Conservation (phyloP, 2,888 invertebrate species). For the Agrypnus murinus region DNA sequence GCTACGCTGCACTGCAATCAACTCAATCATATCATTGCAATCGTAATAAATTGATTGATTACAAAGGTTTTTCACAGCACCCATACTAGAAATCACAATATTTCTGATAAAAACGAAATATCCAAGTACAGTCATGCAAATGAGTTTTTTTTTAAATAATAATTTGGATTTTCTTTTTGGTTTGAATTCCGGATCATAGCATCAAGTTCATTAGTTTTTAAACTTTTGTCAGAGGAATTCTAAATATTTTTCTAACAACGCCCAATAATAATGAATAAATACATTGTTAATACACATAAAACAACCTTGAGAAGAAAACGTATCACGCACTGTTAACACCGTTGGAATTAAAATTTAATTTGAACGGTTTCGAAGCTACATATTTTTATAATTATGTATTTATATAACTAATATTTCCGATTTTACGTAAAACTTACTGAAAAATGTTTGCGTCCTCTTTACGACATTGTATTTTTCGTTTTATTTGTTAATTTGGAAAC, state of each 20-base stretch:
- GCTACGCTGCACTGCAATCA: neutral
- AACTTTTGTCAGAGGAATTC: neutral
- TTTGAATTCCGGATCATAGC: neutral
- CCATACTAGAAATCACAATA: neutral
- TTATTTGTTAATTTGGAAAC: too few relatives aligned
- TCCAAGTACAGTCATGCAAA: neutral
- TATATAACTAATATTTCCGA: neutral
- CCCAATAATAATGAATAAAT: neutral
- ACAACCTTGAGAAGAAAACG: constrained; percentile 16
- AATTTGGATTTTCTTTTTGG: neutral
- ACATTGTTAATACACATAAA: neutral
- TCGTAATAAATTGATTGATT: neutral
- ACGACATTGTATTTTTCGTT: neutral
- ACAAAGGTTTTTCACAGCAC: neutral
- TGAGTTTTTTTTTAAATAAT: neutral
- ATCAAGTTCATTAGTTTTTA: neutral
- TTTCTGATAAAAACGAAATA: neutral
- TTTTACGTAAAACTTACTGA: neutral
- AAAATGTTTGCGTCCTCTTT: neutral
- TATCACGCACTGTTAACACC: constrained; percentile 14
- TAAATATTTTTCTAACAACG: constrained; percentile 2
- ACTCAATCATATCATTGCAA: neutral
- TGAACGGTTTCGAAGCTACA: neutral
- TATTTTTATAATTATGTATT: neutral
- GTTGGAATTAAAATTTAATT: constrained; percentile 6